Percentiles rank a stretch among this genome's conserved stretches.
phyloP scores from a whole-genome alignment of 1,140 invertebrate species.

The Drosophila sproati region DNA sequence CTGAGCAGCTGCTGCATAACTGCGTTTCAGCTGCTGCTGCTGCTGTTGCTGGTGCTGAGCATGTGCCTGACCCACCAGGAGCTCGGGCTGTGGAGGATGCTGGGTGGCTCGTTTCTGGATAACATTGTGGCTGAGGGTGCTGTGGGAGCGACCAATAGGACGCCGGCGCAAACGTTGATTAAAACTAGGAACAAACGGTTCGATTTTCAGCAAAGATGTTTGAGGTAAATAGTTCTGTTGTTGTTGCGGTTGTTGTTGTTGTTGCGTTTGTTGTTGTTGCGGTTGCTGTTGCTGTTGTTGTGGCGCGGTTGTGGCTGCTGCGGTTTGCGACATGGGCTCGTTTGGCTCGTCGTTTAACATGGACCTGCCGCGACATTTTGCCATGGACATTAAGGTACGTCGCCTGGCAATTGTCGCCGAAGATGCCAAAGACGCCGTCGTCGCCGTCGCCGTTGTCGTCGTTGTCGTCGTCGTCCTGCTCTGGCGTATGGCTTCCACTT shows the following conservation, averaged over 20 bases:
- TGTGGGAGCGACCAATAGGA: conserved; percentile 86
- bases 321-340: conserved; percentile 15
- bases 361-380: conserved; percentile 68
- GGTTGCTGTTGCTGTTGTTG: conserved; percentile 39
- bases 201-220: conserved; percentile 87
- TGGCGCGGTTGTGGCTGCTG: conserved; percentile 13
- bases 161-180: conserved; percentile 85
- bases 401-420: conserved; percentile 67
- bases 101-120: conserved; percentile 46
- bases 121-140: conserved; percentile 84
- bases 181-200: conserved; percentile 86
- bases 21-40: conserved; percentile 48
- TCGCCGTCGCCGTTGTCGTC: not conserved
- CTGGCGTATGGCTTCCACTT: conserved; percentile 63
- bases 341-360: conserved; percentile 62
- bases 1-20: conserved; percentile 52
- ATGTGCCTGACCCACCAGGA: conserved; percentile 21
- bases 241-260: conserved; percentile 49
- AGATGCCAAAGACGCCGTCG: conserved; percentile 24
- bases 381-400: conserved; percentile 71
- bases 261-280: conserved; percentile 14
- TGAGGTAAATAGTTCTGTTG: conserved; percentile 80
- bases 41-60: conserved; percentile 18
- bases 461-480: conserved; percentile 35
- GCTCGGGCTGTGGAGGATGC: conserved; percentile 28